Conservation (phyloP, 2,888 invertebrate species). For the Diarsia rubi region DNA sequence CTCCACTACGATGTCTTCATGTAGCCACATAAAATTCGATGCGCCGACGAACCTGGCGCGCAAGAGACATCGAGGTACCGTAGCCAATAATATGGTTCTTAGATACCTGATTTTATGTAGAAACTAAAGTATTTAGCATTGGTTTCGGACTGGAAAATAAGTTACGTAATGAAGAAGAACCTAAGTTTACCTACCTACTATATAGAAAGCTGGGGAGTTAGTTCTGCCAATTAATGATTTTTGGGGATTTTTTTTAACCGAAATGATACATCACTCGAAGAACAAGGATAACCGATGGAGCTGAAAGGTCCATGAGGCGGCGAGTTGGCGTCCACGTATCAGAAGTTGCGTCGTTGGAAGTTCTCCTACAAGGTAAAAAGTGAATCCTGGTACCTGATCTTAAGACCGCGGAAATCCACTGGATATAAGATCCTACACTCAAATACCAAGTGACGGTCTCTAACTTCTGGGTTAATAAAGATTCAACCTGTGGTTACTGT, state of each 20-base stretch:
- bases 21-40: conserved; percentile 68
- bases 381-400: neutral
- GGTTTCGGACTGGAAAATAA: neutral
- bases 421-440: neutral
- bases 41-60: conserved; percentile 41
- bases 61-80: conserved; percentile 31
- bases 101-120: neutral
- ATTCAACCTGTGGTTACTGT: neutral
- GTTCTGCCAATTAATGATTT: neutral
- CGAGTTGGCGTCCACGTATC: neutral
- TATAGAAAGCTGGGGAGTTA: neutral
- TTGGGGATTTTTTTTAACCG: neutral
- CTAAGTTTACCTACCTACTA: neutral
- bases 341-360: neutral
- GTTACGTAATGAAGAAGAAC: neutral
- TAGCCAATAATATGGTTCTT: conserved; percentile 35
- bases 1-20: conserved; percentile 80
- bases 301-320: neutral
- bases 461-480: neutral
- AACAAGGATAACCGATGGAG: neutral
- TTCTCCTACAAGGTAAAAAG: neutral
- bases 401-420: neutral
- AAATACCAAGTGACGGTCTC: neutral
- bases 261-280: neutral
- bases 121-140: neutral